These are phyloP conservation scores for Ptychoptera contaminata DNA, from an alignment of 2,888 invertebrate genomes.

Conservation along the genomic window DNA sequence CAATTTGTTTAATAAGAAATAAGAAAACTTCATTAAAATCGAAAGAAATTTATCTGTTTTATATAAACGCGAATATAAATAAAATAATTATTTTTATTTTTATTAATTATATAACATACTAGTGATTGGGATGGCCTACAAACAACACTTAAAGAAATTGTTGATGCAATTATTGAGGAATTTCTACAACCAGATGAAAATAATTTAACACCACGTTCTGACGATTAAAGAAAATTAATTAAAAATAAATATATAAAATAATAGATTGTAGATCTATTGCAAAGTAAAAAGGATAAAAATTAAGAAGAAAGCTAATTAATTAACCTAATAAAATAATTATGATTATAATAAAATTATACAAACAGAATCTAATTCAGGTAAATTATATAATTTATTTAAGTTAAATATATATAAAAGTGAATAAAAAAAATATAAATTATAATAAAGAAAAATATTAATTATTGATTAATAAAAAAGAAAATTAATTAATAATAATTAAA, in stretches of 20 bases:
- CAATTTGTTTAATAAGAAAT: too few species aligned
- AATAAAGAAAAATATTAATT: not conserved
- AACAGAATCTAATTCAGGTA: too few species aligned
- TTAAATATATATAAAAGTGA: not conserved
- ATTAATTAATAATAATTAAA: too few species aligned
- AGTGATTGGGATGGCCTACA: constrained; percentile 53
- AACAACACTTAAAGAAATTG: constrained; percentile 51
- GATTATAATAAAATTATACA: not conserved
- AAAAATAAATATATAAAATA: not conserved
- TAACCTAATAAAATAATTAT: not conserved
- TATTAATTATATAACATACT: constrained; percentile 23
- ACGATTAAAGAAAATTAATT: constrained; percentile 1
- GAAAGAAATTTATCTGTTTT: too few species aligned
- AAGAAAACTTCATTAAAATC: too few species aligned
- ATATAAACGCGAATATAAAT: too few species aligned
- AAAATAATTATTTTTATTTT: too few species aligned
- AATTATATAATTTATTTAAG: not conserved
- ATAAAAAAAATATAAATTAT: not conserved
- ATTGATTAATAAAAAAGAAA: not conserved
- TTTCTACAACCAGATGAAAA: constrained; percentile 65
- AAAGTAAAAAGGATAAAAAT: not conserved
- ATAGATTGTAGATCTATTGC: not conserved
- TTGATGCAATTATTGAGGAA: constrained; percentile 59
- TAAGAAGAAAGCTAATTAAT: not conserved
- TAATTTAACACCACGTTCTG: constrained; percentile 30